These are phyloP conservation scores for Gymnothorax reevesii DNA, from an alignment of 2,797 vertebrate species.

Conservation along the genomic window DNA sequence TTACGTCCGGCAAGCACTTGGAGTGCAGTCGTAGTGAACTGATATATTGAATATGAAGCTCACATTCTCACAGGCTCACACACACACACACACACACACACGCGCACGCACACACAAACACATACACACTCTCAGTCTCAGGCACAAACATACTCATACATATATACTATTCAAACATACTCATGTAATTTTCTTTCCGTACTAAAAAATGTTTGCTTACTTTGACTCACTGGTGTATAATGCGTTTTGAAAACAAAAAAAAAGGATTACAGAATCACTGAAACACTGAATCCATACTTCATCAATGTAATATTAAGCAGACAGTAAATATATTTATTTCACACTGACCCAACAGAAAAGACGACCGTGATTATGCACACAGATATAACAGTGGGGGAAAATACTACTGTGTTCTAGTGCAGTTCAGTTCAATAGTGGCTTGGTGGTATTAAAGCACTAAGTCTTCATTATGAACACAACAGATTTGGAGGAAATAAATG, in stretches of 20 bases:
- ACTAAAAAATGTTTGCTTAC: background rate
- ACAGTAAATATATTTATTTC: background rate
- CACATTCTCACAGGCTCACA: no score
- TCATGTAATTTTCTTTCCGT: background rate
- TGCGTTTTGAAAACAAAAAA: background rate
- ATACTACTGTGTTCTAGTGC: background rate
- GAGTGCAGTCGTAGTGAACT: background rate
- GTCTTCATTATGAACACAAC: background rate
- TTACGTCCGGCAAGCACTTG: background rate
- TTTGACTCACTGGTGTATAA: background rate
- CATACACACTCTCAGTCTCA: no score
- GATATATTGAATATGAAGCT: background rate
- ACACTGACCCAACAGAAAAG: background rate
- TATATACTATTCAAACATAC: background rate
- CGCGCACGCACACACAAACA: background rate
- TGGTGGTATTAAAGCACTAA: background rate
- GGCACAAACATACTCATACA: background rate
- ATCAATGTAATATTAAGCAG: background rate
- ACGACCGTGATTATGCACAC: background rate
- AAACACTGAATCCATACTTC: background rate
- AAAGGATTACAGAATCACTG: background rate
- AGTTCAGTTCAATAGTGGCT: background rate
- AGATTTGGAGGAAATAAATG: background rate
- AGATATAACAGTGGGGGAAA: background rate
- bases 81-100: background rate